Base-by-base conservation (phyloP, 2,888 invertebrate genomes). In the Agonopterix alstromeriana region DNA sequence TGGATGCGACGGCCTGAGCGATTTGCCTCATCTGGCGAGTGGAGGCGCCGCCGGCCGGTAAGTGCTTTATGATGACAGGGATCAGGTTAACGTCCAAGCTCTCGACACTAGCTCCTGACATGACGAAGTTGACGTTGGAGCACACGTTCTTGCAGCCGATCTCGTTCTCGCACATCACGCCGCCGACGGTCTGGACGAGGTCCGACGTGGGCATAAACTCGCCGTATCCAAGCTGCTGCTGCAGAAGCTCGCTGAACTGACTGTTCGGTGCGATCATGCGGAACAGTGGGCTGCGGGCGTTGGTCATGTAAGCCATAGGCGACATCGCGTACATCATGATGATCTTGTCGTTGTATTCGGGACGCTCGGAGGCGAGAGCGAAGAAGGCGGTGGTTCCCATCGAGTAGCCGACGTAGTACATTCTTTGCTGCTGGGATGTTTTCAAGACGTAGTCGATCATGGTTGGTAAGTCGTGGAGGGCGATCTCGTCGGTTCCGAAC, bases 21-120 rank as follows among this genome's bases (percentile, higher is more conserved):
- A 81, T 91, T 51, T 93, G 92, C 53, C 87, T 75, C 51, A 88
- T 71, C 58, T 91, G 90, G 53, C 85, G 79, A 1, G 80, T 74
- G 0, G 92, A 91, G 0, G 87, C 83, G 2, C 92, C 92, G 5
- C 92, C 92, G 5, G 91, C 90, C 0, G 92, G 92, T 42, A 86
- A 65, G 65, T 91, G 91, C 10, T 66, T 71, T 47, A 90, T 65
- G 53, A 92, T 90, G 1, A 90, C 85, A 2, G 90, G 90, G n/a
- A 91, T 64, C 48, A 89, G 70, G 4, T 84, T 84, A 49, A 74
- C 65, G 57, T 92, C 91, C 56, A 92, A 70, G 61, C 90, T 87
- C 9, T 85, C 74, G 2, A 83, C 73, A 77, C 91, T 90, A 45
- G 88, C 81, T 35, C 94, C 94, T 40, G 90, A 84, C 51, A 93